These are phyloP conservation scores for Stenodema calcarata DNA, from an alignment of 2,888 invertebrate genomes.

Conservation along the genomic window DNA sequence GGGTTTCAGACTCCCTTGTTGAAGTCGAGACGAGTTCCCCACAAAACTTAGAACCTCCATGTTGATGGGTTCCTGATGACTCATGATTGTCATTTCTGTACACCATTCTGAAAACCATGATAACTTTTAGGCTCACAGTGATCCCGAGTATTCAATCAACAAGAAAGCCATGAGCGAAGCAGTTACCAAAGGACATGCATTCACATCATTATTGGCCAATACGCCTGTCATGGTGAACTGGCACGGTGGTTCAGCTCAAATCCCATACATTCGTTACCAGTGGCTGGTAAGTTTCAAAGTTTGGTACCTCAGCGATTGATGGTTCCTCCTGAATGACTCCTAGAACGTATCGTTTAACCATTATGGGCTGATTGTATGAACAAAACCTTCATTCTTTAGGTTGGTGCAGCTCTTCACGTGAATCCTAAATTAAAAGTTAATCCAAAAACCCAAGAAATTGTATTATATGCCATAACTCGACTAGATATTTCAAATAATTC, in stretches of 20 bases:
- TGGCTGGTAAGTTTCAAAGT: conserved; percentile 68
- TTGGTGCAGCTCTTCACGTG: conserved; percentile 81
- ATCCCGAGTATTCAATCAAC: conserved; percentile 92
- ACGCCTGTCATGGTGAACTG: conserved; percentile 90
- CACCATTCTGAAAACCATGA: too few species aligned
- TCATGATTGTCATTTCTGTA: too few species aligned
- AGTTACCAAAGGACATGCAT: conserved; percentile 71
- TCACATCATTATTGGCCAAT: conserved; percentile 81
- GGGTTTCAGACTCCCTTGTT: too few species aligned
- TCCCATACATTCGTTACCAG: conserved; percentile 70
- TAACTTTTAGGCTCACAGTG: conserved; percentile 75
- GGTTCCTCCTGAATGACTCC: too few species aligned
- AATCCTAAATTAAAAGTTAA: conserved; percentile 82
- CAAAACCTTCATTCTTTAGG: conserved; percentile 60
- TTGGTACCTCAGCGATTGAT: too few species aligned
- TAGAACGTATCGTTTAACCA: too few species aligned
- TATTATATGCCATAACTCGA: conserved; percentile 90
- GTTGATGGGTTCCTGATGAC: too few species aligned
- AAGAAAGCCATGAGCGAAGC: conserved; percentile 80
- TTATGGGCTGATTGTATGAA: too few species aligned
- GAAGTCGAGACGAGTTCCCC: too few species aligned
- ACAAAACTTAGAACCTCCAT: too few species aligned
- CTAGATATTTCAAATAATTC: conserved; percentile 92
- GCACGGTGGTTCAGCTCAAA: conserved; percentile 79
- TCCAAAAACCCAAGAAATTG: conserved; percentile 70